Conservation (phyloP, 2,888 invertebrate species). For the Cataglyphis livida region DNA sequence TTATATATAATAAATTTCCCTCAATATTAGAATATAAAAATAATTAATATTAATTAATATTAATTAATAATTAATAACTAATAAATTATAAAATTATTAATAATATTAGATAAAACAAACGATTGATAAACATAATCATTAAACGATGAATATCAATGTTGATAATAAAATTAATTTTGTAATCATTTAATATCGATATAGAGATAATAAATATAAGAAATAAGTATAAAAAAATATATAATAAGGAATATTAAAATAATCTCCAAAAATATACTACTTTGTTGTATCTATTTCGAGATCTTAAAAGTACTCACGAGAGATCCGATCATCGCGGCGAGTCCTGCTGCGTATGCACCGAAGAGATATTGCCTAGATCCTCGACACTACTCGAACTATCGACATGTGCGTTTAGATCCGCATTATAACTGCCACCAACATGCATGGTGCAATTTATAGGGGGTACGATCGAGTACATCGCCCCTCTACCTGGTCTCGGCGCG, state of each 20-base stretch:
- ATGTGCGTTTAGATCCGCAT: constrained; percentile 74
- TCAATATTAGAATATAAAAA: background rate
- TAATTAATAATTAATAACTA: background rate
- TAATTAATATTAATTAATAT: background rate
- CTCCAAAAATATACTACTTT: background rate
- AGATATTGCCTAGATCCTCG: constrained; percentile 51
- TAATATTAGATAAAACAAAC: background rate
- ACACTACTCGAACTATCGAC: constrained; percentile 57
- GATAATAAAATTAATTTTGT: constrained; percentile 3
- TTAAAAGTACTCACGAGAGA: constrained; percentile 73
- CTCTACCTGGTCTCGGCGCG: constrained; percentile 74
- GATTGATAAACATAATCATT: background rate
- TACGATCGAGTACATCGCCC: constrained; percentile 59
- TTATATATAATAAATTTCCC: background rate
- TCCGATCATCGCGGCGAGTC: constrained; percentile 63
- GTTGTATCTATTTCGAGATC: background rate
- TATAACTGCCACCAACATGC: constrained; percentile 72
- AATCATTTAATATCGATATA: background rate
- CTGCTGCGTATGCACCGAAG: constrained; percentile 29
- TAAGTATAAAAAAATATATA: background rate
- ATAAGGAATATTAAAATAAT: background rate
- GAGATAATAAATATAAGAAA: background rate
- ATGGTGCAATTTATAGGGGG: constrained; percentile 82
- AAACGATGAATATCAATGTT: background rate
- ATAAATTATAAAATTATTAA: background rate